Conservation (phyloP, 2,888 invertebrate species). For the Caradrina clavipalpis region DNA sequence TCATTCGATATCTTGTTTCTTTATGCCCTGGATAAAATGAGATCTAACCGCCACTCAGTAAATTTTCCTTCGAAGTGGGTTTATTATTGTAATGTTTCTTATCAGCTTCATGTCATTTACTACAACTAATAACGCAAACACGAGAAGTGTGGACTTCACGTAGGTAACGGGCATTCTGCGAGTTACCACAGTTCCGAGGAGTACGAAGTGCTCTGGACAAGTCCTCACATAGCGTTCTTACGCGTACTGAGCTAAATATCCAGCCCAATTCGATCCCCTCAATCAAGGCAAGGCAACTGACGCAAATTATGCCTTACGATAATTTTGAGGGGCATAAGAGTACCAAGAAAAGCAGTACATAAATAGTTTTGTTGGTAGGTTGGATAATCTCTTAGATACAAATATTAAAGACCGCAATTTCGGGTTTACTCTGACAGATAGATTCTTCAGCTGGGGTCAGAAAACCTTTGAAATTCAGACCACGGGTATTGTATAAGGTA, state of each 20-base stretch:
- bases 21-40: conserved; percentile 55
- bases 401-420: background rate
- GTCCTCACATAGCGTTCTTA: conserved; percentile 4
- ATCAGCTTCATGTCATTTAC: conserved; percentile 74
- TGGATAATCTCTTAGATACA: background rate
- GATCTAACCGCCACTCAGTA: conserved; percentile 70
- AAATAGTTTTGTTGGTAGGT: background rate
- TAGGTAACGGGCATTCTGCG: conserved; percentile 52
- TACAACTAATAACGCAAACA: conserved; percentile 72
- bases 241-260: background rate
- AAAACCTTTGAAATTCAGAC: background rate
- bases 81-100: conserved; percentile 80
- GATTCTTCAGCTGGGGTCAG: background rate
- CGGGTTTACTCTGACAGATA: too few species aligned
- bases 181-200: conserved; percentile 27
- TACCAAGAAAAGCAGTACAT: background rate
- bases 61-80: conserved; percentile 78
- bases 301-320: conserved; percentile 4
- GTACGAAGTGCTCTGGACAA: conserved; percentile 1
- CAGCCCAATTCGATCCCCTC: conserved; percentile 9
- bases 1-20: conserved; percentile 35
- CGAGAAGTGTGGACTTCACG: conserved; percentile 66
- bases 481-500: too few species aligned
- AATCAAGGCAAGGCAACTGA: conserved; percentile 7
- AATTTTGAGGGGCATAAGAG: background rate